Evolutionary conservation across 2,888 invertebrate species (phyloP).

Genomic region (Caenorhabditis virilis): DNA sequence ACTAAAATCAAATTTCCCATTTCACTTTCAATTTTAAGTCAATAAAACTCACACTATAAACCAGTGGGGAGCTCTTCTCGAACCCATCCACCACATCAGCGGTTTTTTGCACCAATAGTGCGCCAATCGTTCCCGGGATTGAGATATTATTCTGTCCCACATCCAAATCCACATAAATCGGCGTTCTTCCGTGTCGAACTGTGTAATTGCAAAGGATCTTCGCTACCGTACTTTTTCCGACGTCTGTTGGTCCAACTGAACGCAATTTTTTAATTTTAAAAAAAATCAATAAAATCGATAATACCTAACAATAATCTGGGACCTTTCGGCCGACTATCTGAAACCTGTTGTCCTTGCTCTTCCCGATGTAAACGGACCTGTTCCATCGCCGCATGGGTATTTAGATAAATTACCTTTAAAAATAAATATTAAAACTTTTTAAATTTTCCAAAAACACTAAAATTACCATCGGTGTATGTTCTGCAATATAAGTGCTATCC

Average conservation of each 20-base stretch:
- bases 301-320: constrained; percentile 37
- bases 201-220: constrained; percentile 90
- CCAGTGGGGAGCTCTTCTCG: constrained; percentile 82
- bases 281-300: constrained; percentile 1
- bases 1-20: constrained; percentile 72
- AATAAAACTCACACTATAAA: constrained; percentile 75
- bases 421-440: neutral
- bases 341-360: constrained; percentile 36
- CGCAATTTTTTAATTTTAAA: neutral
- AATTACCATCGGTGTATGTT: constrained; percentile 82
- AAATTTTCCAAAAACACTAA: neutral
- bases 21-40: constrained; percentile 2
- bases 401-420: constrained; percentile 79
- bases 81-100: constrained; percentile 94
- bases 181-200: constrained; percentile 79
- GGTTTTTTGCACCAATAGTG: constrained; percentile 82
- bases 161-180: constrained; percentile 91
- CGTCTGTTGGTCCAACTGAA: constrained; percentile 81
- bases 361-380: constrained; percentile 81
- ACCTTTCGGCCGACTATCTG: constrained; percentile 21
- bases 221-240: constrained; percentile 91
- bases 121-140: constrained; percentile 63
- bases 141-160: constrained; percentile 75
- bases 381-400: constrained; percentile 92
- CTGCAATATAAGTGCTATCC: constrained; percentile 90